Base-by-base conservation (phyloP, 2,888 invertebrate genomes). In the Cyrtodaria siliqua region DNA sequence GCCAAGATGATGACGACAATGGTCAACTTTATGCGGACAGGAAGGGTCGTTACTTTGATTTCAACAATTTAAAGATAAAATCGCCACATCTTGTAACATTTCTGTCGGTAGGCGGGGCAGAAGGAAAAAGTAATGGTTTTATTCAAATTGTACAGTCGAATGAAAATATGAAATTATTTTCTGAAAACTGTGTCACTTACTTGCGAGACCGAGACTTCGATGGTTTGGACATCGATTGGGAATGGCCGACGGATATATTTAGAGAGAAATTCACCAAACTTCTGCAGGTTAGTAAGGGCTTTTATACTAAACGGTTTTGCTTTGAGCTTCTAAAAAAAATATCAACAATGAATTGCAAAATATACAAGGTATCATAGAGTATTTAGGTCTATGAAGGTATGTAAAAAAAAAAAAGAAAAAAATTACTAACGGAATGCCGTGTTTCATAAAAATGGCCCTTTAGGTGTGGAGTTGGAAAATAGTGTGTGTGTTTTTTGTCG, bases 161-260 rank as follows among this genome's bases (percentile, higher is more conserved):
- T 3, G 61, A 71, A 6, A 61, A 55, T 1, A 73, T 93, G 53
- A 62, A 40, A 8, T 24, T 49, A 23, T 90, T 90, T 68, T 80
- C 88, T 0, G 44, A 78, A 38, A 87, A 88, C 63, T 68, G 76
- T 3, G 74, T 82, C 6, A 77, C 52, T 14, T 89, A 79, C 57
- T 61, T 90, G 4, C 68, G 88, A 16, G 79, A 83, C 6, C 82
- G 89, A 69, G 82, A 85, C 38, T 90, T 90, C 68, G 89, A 90
- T 47, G 90, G 90, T 2, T 75, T 89, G 9, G 90, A 90, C 76
- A 59, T 91, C 14, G 91, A 91, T 72, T 91, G 91, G 91, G 91
- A 91, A 68, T 91, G 86, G 74, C 91, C 91, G 6, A 82, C 83
- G 0, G 77, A 79, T 26, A 70, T 70, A 1, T 84, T 64, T 38